A percentile compares a stretch with the other conserved stretches of the same genome.
These are phyloP conservation scores for Oncorhynchus mykiss DNA, from an alignment of 2,113 vertebrate genomes.

Conservation along the genomic window DNA sequence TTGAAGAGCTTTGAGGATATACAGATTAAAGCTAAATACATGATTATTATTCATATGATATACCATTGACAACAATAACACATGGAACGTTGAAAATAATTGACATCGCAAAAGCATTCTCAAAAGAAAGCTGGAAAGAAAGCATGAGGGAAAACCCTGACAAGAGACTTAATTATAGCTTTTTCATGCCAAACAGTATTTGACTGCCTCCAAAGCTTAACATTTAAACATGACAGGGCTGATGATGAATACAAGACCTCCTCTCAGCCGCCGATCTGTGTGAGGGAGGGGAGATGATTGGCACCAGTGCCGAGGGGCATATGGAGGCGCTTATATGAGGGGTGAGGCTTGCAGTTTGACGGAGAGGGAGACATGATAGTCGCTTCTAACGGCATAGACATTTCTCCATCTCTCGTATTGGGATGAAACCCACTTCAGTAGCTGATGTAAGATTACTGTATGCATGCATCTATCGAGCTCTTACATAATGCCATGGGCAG, in stretches of 20 bases:
- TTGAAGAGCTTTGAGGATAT: neutral
- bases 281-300: slow-evolving; percentile 1
- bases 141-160: neutral
- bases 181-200: neutral
- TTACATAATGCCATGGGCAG: neutral
- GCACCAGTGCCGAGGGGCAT: neutral
- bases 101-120: neutral
- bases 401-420: neutral
- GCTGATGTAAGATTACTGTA: neutral
- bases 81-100: no score
- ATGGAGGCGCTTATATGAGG: neutral
- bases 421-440: neutral
- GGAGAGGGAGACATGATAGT: slow-evolving; percentile 23
- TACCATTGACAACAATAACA: no score
- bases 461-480: neutral
- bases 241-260: neutral
- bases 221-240: neutral
- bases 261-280: neutral
- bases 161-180: neutral
- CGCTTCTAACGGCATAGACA: neutral
- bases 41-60: no score
- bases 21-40: no score
- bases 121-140: neutral
- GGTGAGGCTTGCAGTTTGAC: slow-evolving; percentile 19
- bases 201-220: slow-evolving; percentile 1